Conservation (phyloP, 2,113 vertebrate species). For the Microcebus tavaratra region DNA sequence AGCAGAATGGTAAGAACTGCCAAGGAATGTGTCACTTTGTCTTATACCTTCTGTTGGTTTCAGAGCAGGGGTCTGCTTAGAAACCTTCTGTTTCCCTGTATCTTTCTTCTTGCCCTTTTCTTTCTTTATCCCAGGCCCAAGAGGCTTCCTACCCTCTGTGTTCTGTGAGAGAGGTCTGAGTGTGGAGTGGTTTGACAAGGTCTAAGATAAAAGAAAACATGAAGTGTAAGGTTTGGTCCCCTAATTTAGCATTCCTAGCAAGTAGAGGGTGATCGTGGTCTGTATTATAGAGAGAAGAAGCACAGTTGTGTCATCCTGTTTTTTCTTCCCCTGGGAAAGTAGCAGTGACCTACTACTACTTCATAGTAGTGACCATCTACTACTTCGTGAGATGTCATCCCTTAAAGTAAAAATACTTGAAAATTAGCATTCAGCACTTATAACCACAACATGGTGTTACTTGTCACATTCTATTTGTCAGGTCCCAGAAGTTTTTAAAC, state of each 20-base stretch:
- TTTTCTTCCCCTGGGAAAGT: too few species aligned
- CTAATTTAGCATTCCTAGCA: neutral
- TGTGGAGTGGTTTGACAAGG: neutral
- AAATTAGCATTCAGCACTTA: neutral
- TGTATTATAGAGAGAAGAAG: neutral
- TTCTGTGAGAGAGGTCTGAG: neutral
- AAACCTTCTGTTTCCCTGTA: too few species aligned
- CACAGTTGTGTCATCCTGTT: neutral
- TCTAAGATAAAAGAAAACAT: neutral
- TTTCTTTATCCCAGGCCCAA: neutral
- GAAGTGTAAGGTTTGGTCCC: neutral
- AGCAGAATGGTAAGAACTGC: neutral
- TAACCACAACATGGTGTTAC: constrained; percentile 62
- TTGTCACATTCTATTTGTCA: constrained; percentile 68
- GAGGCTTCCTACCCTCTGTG: too few species aligned
- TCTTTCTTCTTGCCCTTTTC: neutral
- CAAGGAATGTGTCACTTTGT: neutral
- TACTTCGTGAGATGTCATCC: neutral
- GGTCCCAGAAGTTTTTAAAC: constrained; percentile 64
- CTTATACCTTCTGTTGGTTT: neutral
- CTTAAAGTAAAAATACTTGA: neutral
- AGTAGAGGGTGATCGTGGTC: neutral
- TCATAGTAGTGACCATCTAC: neutral
- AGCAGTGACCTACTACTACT: too few species aligned
- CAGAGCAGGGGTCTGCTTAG: too few species aligned